Evolutionary conservation across 2,113 vertebrate species (phyloP), one percentile per base, ranked within the genome.

Genomic region (Mionectes macconnelli): DNA sequence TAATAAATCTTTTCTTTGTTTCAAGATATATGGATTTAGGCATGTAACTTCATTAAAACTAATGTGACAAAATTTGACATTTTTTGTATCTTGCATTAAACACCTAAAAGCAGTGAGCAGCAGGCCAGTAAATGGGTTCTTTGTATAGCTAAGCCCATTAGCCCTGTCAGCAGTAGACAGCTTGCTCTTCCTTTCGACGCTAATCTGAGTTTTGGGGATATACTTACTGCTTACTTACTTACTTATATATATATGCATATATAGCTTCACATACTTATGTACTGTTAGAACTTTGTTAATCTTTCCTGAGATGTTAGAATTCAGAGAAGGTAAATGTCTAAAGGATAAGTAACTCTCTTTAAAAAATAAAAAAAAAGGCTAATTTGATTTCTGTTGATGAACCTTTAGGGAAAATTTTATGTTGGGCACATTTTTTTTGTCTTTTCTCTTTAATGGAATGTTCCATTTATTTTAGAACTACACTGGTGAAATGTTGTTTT

Each of bases 391-490:
- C 31, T 78, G 9, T 64, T 84, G 72, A 90, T 77, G 72, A 94
- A 83, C 13, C 55, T 80, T 53, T 70, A 77, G 64, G 85, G 76
- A 81, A 90, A 88, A 64, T 56, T 15, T 80, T 93, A 22, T 50
- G 74, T 45, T 84, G 24, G 20, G 24, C 52, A 27, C 37, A 69
- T 66, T 83, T 90, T 83, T 90, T 88, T 85, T 83, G 70, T 60
- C 55, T 91, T 89, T 74, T 75, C 16, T 69, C 42, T 87, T 84
- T 62, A 67, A 57, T 35, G 39, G 49, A 87, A 87, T 66, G 57
- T 93, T 95, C 59, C 27, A 49, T 84, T 90, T 92, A 84, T 63
- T 90, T 90, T 89, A 87, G 68, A 88, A 45, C 44, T 88, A n/a
- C 22, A 35, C 15, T 63, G 13, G 8, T 72, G 60, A 90, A 84